These are phyloP conservation scores for Pseudomyrmex dendroicus DNA, from an alignment of 1,140 invertebrate genomes.

Conservation along the genomic window DNA sequence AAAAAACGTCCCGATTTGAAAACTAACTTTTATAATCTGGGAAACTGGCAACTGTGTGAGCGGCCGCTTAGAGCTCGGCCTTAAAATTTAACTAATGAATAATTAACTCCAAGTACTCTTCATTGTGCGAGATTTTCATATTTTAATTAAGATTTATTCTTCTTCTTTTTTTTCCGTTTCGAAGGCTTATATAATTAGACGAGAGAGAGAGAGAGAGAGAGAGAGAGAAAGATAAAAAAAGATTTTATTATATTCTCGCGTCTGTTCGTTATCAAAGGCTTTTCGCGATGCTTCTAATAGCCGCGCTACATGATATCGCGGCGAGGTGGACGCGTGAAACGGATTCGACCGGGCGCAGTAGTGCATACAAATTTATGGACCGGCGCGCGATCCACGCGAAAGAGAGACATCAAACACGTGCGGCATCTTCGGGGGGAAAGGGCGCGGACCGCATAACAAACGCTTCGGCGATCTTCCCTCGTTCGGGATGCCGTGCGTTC, in stretches of 20 bases:
- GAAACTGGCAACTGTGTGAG: constrained; percentile 49
- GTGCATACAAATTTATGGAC: constrained; percentile 62
- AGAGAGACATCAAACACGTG: constrained; percentile 60
- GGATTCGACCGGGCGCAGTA: constrained; percentile 37
- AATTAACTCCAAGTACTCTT: constrained; percentile 10
- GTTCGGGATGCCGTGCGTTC: constrained; percentile 29
- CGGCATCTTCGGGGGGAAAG: constrained; percentile 41
- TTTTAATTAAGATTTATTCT: not conserved
- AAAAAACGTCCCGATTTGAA: constrained; percentile 22
- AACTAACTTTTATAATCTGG: constrained; percentile 59
- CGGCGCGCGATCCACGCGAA: not conserved
- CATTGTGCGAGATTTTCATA: constrained; percentile 2
- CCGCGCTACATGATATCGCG: constrained; percentile 8
- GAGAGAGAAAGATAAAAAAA: not conserved
- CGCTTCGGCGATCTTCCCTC: constrained; percentile 34
- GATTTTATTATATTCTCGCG: not conserved
- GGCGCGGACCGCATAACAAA: constrained; percentile 58
- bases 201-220: not conserved
- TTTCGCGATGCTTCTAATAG: not conserved
- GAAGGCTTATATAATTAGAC: not conserved
- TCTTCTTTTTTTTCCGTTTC: not conserved
- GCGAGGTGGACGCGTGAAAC: constrained; percentile 12
- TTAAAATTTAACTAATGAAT: constrained; percentile 59
- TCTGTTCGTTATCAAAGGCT: constrained; percentile 44
- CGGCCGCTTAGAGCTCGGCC: constrained; percentile 28